Percentiles rank a stretch among this genome's conserved stretches.
These are phyloP conservation scores for Agonum fuliginosum DNA, from an alignment of 2,888 invertebrate genomes.

Conservation along the genomic window DNA sequence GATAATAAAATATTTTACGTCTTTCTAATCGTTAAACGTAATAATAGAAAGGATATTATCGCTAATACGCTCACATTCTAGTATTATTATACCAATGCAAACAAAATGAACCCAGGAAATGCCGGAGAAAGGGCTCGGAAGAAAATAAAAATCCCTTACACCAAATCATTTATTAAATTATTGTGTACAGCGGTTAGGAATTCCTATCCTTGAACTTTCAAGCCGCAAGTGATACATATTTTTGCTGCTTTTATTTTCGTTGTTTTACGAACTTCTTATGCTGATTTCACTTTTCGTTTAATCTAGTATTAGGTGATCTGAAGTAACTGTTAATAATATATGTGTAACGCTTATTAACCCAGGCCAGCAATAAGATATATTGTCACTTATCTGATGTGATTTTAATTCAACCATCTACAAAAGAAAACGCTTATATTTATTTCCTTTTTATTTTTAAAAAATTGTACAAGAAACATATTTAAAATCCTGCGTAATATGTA, in stretches of 20 bases:
- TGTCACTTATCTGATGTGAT: no score
- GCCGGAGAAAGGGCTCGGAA: background rate
- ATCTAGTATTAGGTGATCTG: conserved; percentile 12
- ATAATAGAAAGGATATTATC: conserved; percentile 27
- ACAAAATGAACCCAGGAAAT: conserved; percentile 13
- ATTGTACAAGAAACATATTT: no score
- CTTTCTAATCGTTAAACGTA: conserved; percentile 25
- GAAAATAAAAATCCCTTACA: background rate
- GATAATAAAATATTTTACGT: conserved; percentile 27
- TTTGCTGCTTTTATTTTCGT: conserved; percentile 17
- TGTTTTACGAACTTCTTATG: conserved; percentile 30
- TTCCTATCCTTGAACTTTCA: conserved; percentile 46
- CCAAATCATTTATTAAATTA: background rate
- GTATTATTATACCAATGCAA: background rate
- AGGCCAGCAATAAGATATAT: conserved; percentile 1
- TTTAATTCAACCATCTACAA: no score
- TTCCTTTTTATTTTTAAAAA: no score
- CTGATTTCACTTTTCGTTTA: conserved; percentile 46
- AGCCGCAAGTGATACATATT: background rate
- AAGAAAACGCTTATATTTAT: no score
- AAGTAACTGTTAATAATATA: conserved; percentile 41
- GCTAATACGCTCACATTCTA: conserved; percentile 9
- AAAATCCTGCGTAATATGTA: no score
- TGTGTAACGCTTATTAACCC: conserved; percentile 8
- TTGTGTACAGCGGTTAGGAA: background rate